phyloP scores from a whole-genome alignment of 2,888 invertebrate species.

The Eilema griseolum region DNA sequence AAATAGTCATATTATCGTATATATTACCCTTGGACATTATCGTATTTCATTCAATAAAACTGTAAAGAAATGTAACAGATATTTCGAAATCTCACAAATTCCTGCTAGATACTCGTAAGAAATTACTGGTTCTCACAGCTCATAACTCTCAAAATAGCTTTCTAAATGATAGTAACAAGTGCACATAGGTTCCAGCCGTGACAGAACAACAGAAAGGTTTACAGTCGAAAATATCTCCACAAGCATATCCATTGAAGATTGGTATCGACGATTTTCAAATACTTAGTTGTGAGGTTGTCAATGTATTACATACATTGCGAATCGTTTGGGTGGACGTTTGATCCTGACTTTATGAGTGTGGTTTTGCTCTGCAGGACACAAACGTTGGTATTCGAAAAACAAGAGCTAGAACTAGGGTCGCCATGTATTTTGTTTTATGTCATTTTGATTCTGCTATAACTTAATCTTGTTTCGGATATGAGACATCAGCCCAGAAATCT shows the following conservation, averaged over 20 bases:
- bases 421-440: constrained; percentile 42
- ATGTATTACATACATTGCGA: constrained; percentile 30
- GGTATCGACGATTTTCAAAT: constrained; percentile 11
- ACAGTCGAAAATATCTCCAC: constrained; percentile 21
- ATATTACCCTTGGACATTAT: too few species aligned
- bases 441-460: not conserved
- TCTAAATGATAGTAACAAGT: constrained; percentile 44
- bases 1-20: too few species aligned
- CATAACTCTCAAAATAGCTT: constrained; percentile 21
- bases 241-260: constrained; percentile 34
- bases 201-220: constrained; percentile 37
- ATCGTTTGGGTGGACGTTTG: constrained; percentile 40
- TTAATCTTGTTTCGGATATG: not conserved
- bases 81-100: not conserved
- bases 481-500: not conserved
- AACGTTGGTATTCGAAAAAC: constrained; percentile 70
- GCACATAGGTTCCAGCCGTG: constrained; percentile 33
- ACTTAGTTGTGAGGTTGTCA: constrained; percentile 24
- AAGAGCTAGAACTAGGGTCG: constrained; percentile 65
- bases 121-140: constrained; percentile 10
- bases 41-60: not conserved
- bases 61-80: not conserved
- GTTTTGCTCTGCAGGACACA: constrained; percentile 73
- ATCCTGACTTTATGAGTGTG: constrained; percentile 63
- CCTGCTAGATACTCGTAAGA: constrained; percentile 5